A percentile compares a stretch with the other conserved stretches of the same genome.
Conservation (phyloP, 2,113 vertebrate genomes). For the Gnathonemus echidnorhynchus region DNA sequence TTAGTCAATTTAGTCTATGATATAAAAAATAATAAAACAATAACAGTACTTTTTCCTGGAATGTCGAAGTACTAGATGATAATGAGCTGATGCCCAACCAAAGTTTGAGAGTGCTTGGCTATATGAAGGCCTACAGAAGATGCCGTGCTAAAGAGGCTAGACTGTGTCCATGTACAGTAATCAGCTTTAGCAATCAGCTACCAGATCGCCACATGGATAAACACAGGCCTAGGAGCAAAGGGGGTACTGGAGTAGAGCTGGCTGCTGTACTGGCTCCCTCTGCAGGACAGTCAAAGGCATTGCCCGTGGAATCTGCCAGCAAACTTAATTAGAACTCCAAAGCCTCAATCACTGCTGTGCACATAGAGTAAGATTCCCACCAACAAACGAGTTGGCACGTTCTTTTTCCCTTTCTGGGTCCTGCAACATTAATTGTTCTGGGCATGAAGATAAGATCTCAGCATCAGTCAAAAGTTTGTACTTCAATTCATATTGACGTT, state of each 20-base stretch:
- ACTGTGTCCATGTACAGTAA: background rate
- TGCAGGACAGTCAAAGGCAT: background rate
- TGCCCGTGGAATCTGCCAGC: background rate
- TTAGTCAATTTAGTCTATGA: background rate
- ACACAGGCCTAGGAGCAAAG: background rate
- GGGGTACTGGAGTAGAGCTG: background rate
- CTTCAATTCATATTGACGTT: background rate
- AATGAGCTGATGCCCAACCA: background rate
- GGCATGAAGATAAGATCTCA: background rate
- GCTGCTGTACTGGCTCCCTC: background rate
- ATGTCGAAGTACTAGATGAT: background rate
- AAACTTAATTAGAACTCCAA: background rate
- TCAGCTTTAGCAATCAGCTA: background rate
- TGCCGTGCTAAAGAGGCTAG: background rate
- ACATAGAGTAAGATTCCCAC: background rate
- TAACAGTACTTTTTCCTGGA: background rate
- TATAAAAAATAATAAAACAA: background rate
- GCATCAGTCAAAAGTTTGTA: background rate
- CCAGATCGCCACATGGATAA: background rate
- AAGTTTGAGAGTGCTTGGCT: background rate
- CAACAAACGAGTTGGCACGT: background rate
- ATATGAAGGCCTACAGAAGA: background rate
- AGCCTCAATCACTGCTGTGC: background rate
- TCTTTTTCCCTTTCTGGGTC: background rate
- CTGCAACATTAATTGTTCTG: background rate